Evolutionary conservation across 2,888 invertebrate genomes (phyloP).

Genomic region (Pharmacophagus antenor): DNA sequence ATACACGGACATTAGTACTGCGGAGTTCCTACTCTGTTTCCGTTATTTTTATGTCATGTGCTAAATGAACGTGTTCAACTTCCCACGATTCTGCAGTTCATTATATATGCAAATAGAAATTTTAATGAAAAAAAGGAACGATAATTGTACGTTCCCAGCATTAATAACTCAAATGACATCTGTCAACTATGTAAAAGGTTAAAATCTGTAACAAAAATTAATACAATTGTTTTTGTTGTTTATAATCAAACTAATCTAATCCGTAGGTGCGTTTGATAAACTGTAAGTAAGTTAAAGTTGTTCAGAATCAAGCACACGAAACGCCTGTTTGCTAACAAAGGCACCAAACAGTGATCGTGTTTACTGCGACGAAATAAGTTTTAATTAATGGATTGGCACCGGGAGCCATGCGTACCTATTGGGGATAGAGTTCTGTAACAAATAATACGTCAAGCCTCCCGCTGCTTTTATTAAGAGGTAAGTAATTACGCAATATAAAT

Average conservation of each 20-base stretch:
- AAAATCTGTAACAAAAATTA: neutral
- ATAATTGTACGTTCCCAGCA: no score
- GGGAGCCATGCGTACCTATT: slow-evolving; percentile 66
- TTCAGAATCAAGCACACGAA: slow-evolving; percentile 54
- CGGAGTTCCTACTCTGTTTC: neutral
- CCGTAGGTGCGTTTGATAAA: slow-evolving; percentile 59
- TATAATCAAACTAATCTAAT: slow-evolving; percentile 46
- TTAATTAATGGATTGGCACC: slow-evolving; percentile 80
- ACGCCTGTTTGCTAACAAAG: slow-evolving; percentile 56
- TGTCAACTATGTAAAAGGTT: neutral
- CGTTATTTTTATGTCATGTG: slow-evolving; percentile 20
- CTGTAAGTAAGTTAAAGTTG: slow-evolving; percentile 53
- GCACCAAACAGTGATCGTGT: slow-evolving; percentile 48
- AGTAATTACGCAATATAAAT: slow-evolving; percentile 32
- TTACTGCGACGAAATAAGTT: slow-evolving; percentile 74
- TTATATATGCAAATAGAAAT: neutral
- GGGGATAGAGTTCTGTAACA: slow-evolving; percentile 59
- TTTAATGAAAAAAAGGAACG: neutral
- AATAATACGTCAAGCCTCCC: slow-evolving; percentile 33
- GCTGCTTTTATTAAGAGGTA: slow-evolving; percentile 31
- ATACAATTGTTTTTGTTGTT: slow-evolving; percentile 16
- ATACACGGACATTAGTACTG: neutral
- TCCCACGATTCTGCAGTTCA: slow-evolving; percentile 40
- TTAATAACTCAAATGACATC: neutral
- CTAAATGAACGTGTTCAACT: slow-evolving; percentile 21